Percentiles rank a stretch among this genome's conserved stretches.
Conservation (phyloP, 2,888 invertebrate species). For the Odontomyia ornata region DNA sequence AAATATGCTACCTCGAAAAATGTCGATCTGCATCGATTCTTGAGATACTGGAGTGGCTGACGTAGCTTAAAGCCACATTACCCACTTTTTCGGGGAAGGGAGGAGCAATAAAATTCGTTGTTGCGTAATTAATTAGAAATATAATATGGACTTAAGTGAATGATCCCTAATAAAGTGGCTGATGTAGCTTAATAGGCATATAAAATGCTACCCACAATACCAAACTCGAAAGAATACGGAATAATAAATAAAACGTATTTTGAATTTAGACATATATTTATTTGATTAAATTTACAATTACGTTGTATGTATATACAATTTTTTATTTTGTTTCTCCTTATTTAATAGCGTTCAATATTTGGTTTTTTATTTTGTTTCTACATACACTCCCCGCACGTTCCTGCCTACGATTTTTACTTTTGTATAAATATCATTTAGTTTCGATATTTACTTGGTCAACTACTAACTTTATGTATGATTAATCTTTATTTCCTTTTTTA, state of each 20-base stretch:
- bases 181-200: no score
- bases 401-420: conserved; percentile 64
- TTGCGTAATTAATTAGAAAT: no score
- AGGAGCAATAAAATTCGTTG: no score
- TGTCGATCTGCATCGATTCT: no score
- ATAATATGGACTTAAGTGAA: no score
- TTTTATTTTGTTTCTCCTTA: conserved; percentile 36
- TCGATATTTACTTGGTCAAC: conserved; percentile 52
- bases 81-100: no score
- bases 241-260: not conserved
- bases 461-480: conserved; percentile 46
- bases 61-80: no score
- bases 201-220: no score
- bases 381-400: conserved; percentile 63
- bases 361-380: conserved; percentile 51
- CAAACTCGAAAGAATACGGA: no score
- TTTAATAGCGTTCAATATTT: conserved; percentile 49
- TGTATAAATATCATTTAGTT: conserved; percentile 49
- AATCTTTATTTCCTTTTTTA: conserved; percentile 35
- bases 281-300: conserved; percentile 45
- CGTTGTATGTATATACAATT: conserved; percentile 46
- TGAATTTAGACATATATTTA: conserved; percentile 46
- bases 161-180: no score
- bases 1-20: no score
- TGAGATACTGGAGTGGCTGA: no score